phyloP scores from a whole-genome alignment of 2,113 vertebrate species.

The Microcebus tavaratra region DNA sequence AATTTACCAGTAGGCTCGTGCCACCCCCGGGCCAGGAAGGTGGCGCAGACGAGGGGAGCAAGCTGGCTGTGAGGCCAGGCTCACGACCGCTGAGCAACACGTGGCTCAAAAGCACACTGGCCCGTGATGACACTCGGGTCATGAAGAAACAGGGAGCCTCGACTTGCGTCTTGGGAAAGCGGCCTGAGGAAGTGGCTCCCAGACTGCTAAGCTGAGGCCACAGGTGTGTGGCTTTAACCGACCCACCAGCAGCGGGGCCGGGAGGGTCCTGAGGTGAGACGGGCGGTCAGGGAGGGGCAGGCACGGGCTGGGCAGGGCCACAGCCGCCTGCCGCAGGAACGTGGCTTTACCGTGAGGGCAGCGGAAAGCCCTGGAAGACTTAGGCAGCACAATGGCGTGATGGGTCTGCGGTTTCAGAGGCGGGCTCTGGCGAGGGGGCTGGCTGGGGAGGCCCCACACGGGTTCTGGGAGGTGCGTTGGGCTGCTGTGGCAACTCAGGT shows the following conservation, averaged over 20 bases:
- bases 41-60: background rate
- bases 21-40: background rate
- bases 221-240: rapidly evolving
- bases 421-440: background rate
- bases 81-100: background rate
- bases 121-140: too few species aligned
- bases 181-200: background rate
- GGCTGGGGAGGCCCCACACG: too few species aligned
- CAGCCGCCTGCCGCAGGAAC: background rate
- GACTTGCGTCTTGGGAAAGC: background rate
- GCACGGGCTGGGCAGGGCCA: too few species aligned
- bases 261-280: background rate
- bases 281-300: too few species aligned
- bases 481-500: background rate
- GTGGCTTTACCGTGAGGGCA: background rate
- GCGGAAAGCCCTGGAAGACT: background rate
- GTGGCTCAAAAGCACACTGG: background rate
- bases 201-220: background rate
- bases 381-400: background rate
- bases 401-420: background rate
- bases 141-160: background rate
- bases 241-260: background rate
- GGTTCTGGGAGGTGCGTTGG: background rate
- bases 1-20: background rate
- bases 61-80: background rate